Conservation (phyloP, 2,113 vertebrate genomes). For the Campylomormyrus numenius region DNA sequence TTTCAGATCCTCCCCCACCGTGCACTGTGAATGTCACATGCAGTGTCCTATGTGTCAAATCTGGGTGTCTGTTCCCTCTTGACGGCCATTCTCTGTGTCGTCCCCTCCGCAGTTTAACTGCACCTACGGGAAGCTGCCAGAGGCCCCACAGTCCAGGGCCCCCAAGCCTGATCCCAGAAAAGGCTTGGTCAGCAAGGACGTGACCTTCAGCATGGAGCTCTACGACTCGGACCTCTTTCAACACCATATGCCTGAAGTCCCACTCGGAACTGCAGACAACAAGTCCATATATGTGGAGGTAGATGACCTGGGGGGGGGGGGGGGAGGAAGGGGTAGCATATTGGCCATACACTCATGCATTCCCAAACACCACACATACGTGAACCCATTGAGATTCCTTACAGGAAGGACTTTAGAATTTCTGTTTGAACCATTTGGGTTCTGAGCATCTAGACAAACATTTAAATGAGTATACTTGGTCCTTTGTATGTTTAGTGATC, state of each 20-base stretch:
- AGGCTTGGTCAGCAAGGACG: slow-evolving; percentile 54
- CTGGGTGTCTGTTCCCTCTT: slow-evolving; percentile 11
- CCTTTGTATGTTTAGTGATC: background rate
- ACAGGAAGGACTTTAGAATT: background rate
- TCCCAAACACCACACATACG: background rate
- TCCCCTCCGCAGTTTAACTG: slow-evolving; percentile 80
- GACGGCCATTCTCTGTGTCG: slow-evolving; percentile 16
- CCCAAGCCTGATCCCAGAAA: slow-evolving; percentile 21
- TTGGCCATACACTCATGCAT: background rate
- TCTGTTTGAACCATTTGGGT: background rate
- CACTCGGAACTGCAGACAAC: slow-evolving; percentile 71
- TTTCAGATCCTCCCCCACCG: background rate
- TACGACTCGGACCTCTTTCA: slow-evolving; percentile 64
- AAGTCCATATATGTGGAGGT: slow-evolving; percentile 83
- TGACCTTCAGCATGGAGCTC: slow-evolving; percentile 80
- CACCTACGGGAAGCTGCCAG: slow-evolving; percentile 56
- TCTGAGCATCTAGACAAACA: background rate
- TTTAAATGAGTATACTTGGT: background rate
- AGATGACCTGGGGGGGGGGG: slow-evolving; percentile 25
- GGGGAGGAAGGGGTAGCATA: background rate
- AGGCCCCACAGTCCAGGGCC: background rate
- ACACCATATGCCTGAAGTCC: slow-evolving; percentile 58
- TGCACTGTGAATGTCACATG: background rate
- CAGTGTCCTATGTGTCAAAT: slow-evolving; percentile 29
- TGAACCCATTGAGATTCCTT: background rate